Evolutionary conservation across 2,113 vertebrate genomes (phyloP).

Genomic region (Lophotis ruficrista): DNA sequence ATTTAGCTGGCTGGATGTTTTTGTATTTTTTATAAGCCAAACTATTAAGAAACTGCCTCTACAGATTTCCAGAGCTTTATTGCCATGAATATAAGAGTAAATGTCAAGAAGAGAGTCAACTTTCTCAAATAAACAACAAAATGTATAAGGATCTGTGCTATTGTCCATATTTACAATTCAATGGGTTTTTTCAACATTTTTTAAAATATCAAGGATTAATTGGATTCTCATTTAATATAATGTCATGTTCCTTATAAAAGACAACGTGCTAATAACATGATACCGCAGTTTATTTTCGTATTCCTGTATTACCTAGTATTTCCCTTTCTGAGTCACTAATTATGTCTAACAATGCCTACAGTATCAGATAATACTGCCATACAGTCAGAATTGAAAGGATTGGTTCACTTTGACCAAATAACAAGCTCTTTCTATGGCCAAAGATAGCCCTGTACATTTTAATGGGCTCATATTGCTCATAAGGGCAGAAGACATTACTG

Average conservation of each 20-base stretch:
- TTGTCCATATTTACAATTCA: not conserved
- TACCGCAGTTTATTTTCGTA: not conserved
- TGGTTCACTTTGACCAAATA: not conserved
- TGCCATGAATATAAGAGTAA: not conserved
- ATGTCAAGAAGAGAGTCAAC: not conserved
- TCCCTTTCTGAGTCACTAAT: not conserved
- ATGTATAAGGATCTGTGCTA: not conserved
- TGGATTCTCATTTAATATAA: not conserved
- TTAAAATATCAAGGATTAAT: not conserved
- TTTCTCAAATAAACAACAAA: not conserved
- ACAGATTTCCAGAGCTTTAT: not conserved
- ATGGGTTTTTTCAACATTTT: not conserved
- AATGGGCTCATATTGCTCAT: not conserved
- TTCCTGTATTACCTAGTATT: not conserved
- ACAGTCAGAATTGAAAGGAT: not conserved
- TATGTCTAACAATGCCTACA: not conserved
- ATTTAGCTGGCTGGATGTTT: not conserved
- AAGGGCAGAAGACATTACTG: not conserved
- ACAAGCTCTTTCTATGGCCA: not conserved
- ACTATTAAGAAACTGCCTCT: not conserved
- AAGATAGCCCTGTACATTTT: not conserved
- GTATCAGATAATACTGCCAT: not conserved
- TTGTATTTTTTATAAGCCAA: not conserved
- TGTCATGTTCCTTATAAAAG: not conserved
- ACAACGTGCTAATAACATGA: not conserved